Base-by-base conservation (phyloP, 2,888 invertebrate species). In the Synergus laeviventris region DNA sequence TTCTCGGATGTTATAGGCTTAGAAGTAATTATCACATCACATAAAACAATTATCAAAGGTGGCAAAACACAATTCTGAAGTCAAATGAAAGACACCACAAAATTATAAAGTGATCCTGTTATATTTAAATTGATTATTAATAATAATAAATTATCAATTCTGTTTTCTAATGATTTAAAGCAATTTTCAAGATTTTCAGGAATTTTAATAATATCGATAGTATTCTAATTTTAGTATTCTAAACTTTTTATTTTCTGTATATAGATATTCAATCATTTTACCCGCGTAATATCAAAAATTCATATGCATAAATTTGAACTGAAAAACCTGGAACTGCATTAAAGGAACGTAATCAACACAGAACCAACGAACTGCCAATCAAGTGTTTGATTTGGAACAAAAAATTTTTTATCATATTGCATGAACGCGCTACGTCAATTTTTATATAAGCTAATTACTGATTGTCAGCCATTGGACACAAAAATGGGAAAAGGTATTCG, bases 351-450 rank as follows among this genome's bases (percentile, higher is more conserved):
- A 64, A 64, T 36, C 16, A 45, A 7, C 11, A 49, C 9, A n/a
- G 42, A 12, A 24, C 42, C 49, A 66, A 66, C 45, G 45, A 49
- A 49, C 49, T 70, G 70, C n/a, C 70, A n/a, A 49, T 45, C 49
- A 49, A 45, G 11, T 31, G 31, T n/a, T 8, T 38, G 1, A 39
- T 49, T 49, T 70, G 31, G 31, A 49, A 31, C 31, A 36, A 45
- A 45, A 45, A 31, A 64, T 18, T 39, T 21, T 64, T 70, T 24
- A 49, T 49, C 70, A 70, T 18, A 24, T 70, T 70, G 36, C n/a
- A 62, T 31, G 49, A 54, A n/a, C 49, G 49, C 45, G 45, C 54
- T 49, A 66, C 31, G 70, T 70, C 70, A 49, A 70, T 49, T 70
- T 12, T 49, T 31, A 70, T 54, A 54, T 70, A 16, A 24, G 24